Evolutionary conservation across 2,888 invertebrate genomes (phyloP).

Genomic region (Epistrophe grossulariae): DNA sequence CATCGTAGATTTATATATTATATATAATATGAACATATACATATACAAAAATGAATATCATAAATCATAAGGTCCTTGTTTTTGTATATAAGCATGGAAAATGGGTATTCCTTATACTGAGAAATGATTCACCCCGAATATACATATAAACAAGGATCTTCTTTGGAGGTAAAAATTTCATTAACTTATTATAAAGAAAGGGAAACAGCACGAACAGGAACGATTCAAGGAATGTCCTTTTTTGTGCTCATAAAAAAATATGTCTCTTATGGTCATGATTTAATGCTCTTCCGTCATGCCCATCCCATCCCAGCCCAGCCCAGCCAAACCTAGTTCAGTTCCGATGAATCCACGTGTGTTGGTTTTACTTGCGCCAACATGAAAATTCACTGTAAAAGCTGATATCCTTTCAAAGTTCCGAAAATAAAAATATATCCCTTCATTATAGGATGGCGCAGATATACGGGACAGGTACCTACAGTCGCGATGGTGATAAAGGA

Average conservation of each 20-base stretch:
- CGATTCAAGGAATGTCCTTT: slow-evolving; percentile 50
- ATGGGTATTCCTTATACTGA: slow-evolving; percentile 46
- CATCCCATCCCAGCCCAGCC: background rate
- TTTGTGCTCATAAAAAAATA: slow-evolving; percentile 11
- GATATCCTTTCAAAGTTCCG: slow-evolving; percentile 33
- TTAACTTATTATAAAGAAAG: slow-evolving; percentile 57
- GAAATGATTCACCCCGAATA: slow-evolving; percentile 43
- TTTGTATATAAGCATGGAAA: slow-evolving; percentile 35
- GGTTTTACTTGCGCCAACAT: slow-evolving; percentile 15
- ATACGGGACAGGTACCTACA: background rate
- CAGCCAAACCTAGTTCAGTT: background rate
- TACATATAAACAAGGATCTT: background rate
- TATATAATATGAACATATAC: no score
- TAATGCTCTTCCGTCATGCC: slow-evolving; percentile 1
- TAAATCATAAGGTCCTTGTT: slow-evolving; percentile 66
- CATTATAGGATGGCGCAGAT: background rate
- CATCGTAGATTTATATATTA: background rate
- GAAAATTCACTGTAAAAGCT: slow-evolving; percentile 61
- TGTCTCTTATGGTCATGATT: slow-evolving; percentile 20
- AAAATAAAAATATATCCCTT: slow-evolving; percentile 7
- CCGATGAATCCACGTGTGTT: slow-evolving; percentile 27
- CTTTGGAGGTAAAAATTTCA: slow-evolving; percentile 51
- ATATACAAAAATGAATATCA: slow-evolving; percentile 33
- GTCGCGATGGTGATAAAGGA: slow-evolving; percentile 52
- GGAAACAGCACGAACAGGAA: background rate